Evolutionary conservation across 2,113 vertebrate species (phyloP).

Genomic region (Alexandromys fortis): DNA sequence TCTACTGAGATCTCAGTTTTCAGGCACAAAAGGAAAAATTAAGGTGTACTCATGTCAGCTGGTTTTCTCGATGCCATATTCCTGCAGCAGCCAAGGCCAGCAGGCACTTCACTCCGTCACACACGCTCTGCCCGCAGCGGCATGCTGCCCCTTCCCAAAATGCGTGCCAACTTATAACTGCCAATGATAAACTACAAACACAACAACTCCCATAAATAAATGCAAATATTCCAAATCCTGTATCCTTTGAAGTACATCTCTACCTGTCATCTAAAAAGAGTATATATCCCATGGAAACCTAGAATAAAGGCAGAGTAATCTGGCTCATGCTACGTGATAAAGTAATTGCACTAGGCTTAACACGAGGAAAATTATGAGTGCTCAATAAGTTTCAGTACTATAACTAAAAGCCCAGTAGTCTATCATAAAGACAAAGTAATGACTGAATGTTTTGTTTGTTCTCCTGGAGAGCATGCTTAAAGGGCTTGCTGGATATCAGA

Average conservation of each 20-base stretch:
- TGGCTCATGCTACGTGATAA: background rate
- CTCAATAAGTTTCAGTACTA: background rate
- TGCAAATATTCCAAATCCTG: background rate
- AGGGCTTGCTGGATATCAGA: background rate
- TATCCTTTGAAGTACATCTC: background rate
- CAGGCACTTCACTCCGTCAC: accelerated
- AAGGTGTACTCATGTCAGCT: background rate
- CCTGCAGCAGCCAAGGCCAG: accelerated
- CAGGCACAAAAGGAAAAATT: background rate
- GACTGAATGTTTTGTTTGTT: background rate
- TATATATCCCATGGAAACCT: background rate
- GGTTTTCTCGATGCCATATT: background rate
- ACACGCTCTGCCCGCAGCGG: background rate
- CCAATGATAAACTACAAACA: background rate
- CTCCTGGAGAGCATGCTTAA: background rate
- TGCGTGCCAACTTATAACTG: background rate
- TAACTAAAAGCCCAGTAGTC: background rate
- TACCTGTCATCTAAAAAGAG: background rate
- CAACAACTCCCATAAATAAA: background rate
- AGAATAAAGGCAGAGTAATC: background rate
- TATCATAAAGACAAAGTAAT: background rate
- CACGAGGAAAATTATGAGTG: background rate
- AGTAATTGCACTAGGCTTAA: background rate
- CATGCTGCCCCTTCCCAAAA: background rate
- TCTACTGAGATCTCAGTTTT: background rate